Base-by-base conservation (phyloP, 2,888 invertebrate species). In the Calliopum simillimum region DNA sequence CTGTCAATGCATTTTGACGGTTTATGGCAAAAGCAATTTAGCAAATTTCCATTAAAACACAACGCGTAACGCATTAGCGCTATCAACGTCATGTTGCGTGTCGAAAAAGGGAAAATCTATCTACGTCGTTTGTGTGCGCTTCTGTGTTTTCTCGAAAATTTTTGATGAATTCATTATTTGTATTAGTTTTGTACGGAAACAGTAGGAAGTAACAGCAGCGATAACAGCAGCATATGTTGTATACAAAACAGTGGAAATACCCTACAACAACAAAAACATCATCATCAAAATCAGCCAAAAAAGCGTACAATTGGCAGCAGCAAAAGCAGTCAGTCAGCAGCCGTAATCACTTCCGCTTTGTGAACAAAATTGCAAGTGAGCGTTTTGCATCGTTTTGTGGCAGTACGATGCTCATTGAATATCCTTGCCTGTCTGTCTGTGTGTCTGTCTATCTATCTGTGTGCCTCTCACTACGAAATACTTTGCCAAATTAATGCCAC, bases 401-500 rank as follows among this genome's bases (percentile, higher is more conserved):
- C 33, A 33, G 33, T 8, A 4, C n/a, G 5, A 14, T 19, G 51
- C 21, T 3, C 51, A n/a, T 14, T 21, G 51, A 11, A 19, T 51
- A 21, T 11, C 21, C 21, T 51, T 51, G 16, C 21, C n/a, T 13
- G 19, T 8, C 6, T 49, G 11, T 16, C 16, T 21, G 12, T 8
- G 14, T 49, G 11, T 16, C 16, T 21, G 12, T 8, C 21, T 51
- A 11, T 51, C 19, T 21, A 13, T 12, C 11, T 33, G 33, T 4
- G 16, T 23, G 16, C 4, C 41, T 33, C 16, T 56, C 56, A 4
- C 33, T 14, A 5, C 58, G 16, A 58, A 33, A 25, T 21, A 33
- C 56, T 33, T 33, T 33, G 58, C 58, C 58, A 58, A 58, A 58
- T 58, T 23, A 58, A 58, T 58, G 16, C 58, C 58, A 58, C 58